phyloP scores from a whole-genome alignment of 64 coral and sea anemone species.

The Stichodactyla mertensii region DNA sequence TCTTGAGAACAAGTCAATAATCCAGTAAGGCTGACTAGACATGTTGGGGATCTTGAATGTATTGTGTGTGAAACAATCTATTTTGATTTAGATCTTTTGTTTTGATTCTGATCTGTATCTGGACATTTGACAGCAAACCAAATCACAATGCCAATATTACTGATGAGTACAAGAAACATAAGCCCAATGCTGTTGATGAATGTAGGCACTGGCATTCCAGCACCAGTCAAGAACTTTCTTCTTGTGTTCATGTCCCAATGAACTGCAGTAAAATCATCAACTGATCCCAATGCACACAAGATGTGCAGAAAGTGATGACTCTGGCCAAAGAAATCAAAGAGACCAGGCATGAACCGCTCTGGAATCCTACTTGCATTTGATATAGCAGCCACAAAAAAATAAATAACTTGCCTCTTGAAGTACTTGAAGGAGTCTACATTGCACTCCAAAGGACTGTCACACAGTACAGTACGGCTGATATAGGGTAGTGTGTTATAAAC shows the following conservation, averaged over 20 bases:
- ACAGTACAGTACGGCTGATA: slow-evolving; percentile 37
- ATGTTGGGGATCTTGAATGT: background rate
- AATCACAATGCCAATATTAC: slow-evolving; percentile 59
- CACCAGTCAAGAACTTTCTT: slow-evolving; percentile 25
- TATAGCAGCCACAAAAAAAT: slow-evolving; percentile 67
- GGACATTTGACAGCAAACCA: slow-evolving; percentile 48
- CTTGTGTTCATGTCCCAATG: slow-evolving; percentile 66
- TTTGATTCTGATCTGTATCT: background rate
- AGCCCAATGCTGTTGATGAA: slow-evolving; percentile 55
- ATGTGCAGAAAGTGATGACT: slow-evolving; percentile 92
- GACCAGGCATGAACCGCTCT: slow-evolving; percentile 47
- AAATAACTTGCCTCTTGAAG: slow-evolving; percentile 60
- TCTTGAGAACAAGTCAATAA: too few species aligned
- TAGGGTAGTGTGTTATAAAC: slow-evolving; percentile 74
- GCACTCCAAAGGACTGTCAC: slow-evolving; percentile 48
- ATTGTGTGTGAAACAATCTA: too few species aligned
- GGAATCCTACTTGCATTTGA: slow-evolving; percentile 62
- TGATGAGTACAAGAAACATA: slow-evolving; percentile 34
- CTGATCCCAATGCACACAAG: slow-evolving; percentile 65
- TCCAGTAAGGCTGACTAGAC: background rate
- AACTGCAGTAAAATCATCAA: slow-evolving; percentile 66
- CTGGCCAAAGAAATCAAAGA: slow-evolving; percentile 82
- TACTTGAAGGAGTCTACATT: slow-evolving; percentile 51
- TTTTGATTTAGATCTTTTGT: background rate
- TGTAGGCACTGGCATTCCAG: slow-evolving; percentile 29